A percentile compares a stretch with the other conserved stretches of the same genome.
phyloP scores from a whole-genome alignment of 2,888 invertebrate species.

The Andricus quercusramuli region DNA sequence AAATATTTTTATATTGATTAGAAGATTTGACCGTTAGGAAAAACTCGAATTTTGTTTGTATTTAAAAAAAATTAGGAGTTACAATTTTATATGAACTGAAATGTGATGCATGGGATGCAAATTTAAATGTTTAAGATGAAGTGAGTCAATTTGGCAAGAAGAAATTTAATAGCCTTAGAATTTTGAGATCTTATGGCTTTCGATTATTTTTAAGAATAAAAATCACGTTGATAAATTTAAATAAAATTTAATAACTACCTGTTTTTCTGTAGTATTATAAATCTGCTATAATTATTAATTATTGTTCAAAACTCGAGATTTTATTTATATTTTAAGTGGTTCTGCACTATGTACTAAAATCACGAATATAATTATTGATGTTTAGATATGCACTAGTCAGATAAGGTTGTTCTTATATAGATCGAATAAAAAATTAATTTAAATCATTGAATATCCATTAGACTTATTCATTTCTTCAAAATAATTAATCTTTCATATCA shows the following conservation, averaged over 20 bases:
- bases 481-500: background rate
- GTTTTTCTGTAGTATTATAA: background rate
- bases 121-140: background rate
- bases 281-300: background rate
- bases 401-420: too few relatives aligned
- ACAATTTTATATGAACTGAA: too few relatives aligned
- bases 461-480: background rate
- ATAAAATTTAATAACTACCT: background rate
- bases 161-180: background rate
- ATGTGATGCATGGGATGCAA: too few relatives aligned
- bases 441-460: background rate
- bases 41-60: too few relatives aligned
- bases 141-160: background rate
- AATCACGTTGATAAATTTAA: background rate
- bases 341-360: background rate
- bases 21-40: too few relatives aligned
- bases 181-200: background rate
- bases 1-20: too few relatives aligned
- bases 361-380: background rate
- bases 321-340: background rate
- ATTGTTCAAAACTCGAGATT: constrained; percentile 17
- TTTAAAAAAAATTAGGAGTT: too few relatives aligned
- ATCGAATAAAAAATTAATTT: too few relatives aligned
- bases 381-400: constrained; percentile 6
- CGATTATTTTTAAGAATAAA: background rate